Evolutionary conservation across 2,888 invertebrate genomes (phyloP), one percentile per base, ranked within the genome.

Genomic region (Mystacides longicornis): DNA sequence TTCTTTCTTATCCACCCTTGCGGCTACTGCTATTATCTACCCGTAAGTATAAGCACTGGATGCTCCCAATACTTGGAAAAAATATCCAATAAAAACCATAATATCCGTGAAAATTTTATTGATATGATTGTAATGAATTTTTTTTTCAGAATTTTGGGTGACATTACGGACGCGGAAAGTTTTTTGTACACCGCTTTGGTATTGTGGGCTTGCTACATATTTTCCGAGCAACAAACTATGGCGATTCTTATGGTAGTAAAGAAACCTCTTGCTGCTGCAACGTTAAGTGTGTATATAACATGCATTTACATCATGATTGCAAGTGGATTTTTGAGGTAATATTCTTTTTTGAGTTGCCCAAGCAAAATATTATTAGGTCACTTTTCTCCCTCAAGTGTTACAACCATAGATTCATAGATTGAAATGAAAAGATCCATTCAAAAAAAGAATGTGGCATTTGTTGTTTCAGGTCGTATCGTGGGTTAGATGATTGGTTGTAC

Each of bases 151-250:
- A 73, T 82, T 59, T 68, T 83, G 16, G 80, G 81, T 2, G 76
- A 77, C 52, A 74, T 83, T 60, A 68, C 75, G 1, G 75, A 79
- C 43, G 73, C 74, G 23, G 43, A 78, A 58, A 81, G 84, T 64
- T 89, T 84, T 72, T 65, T 85, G 1, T 83, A 84, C 65, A 83
- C 89, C 64, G 75, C 82, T 3, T 75, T 87, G 3, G 80, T 86
- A 0, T 73, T 94, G 11, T 92, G 93, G 89, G 86, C 90, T 0
- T 89, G 90, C 67, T 93, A 87, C 70, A 79, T 89, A 1, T 85
- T 90, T 64, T 85, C 89, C 0, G 93, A 94, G 67, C 93, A 94
- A 67, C 83, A 92, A 62, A 83, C 91, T 0, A 82, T 93, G 59
- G 86, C 89, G 0, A 79, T 90, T 51, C 75, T 93, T 70, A 83